Base-by-base conservation (phyloP, 2,797 vertebrate species). In the Chelmon rostratus region DNA sequence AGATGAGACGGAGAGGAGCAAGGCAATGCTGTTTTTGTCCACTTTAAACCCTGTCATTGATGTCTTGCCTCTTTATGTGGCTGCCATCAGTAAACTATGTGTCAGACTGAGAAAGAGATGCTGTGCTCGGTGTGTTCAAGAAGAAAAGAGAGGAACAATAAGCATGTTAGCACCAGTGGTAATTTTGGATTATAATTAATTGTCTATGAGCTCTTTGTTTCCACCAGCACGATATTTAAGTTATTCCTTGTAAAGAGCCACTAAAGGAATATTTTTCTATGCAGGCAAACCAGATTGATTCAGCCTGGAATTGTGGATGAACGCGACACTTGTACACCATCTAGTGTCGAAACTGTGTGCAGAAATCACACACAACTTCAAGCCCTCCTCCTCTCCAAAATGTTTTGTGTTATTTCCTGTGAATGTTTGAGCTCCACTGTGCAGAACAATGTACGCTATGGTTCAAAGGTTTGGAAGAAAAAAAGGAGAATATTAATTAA, bases 1-100 rank as follows among this genome's bases (percentile, higher is more conserved):
- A 93, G 89, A 94, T 89, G 89, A 92, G 88, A 91, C 40, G 64
- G 65, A 82, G 76, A 53, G 62, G 46, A 81, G 81, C 56, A 56
- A 62, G 33, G 56, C 79, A 57, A 28, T 50, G 58, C 31, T 50
- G 75, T 70, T 89, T 84, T 80, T 74, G 77, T 85, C 80, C 75
- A 52, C 62, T 83, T 85, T 67, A 74, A 78, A 78, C 81, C 83
- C 67, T 73, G 68, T 75, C 63, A 80, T 54, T 78, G 83, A 87
- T 86, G 84, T 87, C 56, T 73, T 72, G 71, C 67, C 66, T 73
- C 68, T 84, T 87, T 83, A 68, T 76, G 62, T 68, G 68, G 57
- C 73, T 81, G 79, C 74, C 63, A 84, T 81, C 76, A 65, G 61
- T 61, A 86, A 85, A 80, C 78, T 68, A 67, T 76, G 82, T 85